Evolutionary conservation across 1,140 invertebrate genomes (phyloP), one percentile per base, ranked within the genome.

Genomic region (Neocloeon triangulifer): DNA sequence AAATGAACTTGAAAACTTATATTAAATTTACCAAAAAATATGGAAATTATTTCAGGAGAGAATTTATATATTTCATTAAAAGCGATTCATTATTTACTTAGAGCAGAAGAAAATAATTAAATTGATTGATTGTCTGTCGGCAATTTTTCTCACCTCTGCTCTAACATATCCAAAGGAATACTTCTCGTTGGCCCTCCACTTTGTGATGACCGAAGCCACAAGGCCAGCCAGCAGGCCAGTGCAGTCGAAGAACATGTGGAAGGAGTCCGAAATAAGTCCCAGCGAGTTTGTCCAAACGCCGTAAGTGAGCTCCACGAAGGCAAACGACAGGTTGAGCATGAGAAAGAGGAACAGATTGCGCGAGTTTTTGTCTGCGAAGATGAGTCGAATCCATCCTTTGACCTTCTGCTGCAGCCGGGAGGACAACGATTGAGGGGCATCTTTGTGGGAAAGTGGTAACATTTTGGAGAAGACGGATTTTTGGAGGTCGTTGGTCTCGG

Each of bases 171-270:
- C 91, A 58, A 88, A 96, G 0, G 88, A 86, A 54, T 70, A 97
- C 41, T 75, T 70, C 47, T 94, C 84, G 42, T 88, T 94, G 0
- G 91, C 73, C 52, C 80, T 71, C 86, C 88, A 94, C 55, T 84
- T 81, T 0, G 77, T 81, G 20, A 85, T 77, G 4, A 97, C 68
- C 3, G 88, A 81, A 16, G 89, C 91, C 33, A 74, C 85, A 25
- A 97, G 55, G 12, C 91, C 91, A 32, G 86, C 85, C 26, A 96
- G 55, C 20, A 97, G 56, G 10, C 89, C 91, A 9, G 88, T 94
- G 46, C 91, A 97, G 53, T 97, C 92, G 54, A 97, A 97, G 50
- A 97, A 88, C 92, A 97, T 97, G 54, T 97, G 92, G 58, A 96
- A 96, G 44, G 89, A 85, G 63, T 97, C 92, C 1, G 88, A 95